phyloP scores from a whole-genome alignment of 2,797 vertebrate genomes.

The Etheostoma nigrum region DNA sequence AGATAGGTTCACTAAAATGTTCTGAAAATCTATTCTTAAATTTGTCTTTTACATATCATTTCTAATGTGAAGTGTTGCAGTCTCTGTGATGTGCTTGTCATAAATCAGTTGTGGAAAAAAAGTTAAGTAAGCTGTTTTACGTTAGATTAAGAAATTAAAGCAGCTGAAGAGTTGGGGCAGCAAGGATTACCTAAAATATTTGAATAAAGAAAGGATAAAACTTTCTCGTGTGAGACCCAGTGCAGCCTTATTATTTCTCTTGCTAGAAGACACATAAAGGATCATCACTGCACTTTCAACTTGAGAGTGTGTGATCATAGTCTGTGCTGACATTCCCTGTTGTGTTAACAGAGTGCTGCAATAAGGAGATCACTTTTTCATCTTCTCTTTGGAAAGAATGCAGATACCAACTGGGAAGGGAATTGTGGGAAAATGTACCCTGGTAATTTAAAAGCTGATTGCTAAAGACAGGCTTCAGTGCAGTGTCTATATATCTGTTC shows the following conservation, averaged over 20 bases:
- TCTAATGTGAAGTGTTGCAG: not conserved
- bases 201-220: not conserved
- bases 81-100: not conserved
- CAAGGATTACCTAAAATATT: not conserved
- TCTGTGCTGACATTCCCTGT: constrained; percentile 57
- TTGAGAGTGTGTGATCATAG: constrained; percentile 42
- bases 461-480: constrained; percentile 53
- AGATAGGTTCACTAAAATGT: not conserved
- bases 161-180: not conserved
- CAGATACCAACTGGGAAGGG: constrained; percentile 65
- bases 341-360: constrained; percentile 68
- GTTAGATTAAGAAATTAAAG: not conserved
- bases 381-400: constrained; percentile 64
- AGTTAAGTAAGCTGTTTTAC: not conserved
- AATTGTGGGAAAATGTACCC: constrained; percentile 74
- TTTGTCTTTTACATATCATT: not conserved
- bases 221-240: not conserved
- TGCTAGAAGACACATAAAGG: constrained; percentile 4
- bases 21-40: not conserved
- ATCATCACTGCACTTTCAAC: constrained; percentile 24
- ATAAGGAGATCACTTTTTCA: constrained; percentile 72
- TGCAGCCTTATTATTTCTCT: not conserved
- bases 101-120: not conserved
- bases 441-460: constrained; percentile 66
- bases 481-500: constrained; percentile 37